Conservation (phyloP, 2,113 vertebrate species). For the Oplegnathus fasciatus region DNA sequence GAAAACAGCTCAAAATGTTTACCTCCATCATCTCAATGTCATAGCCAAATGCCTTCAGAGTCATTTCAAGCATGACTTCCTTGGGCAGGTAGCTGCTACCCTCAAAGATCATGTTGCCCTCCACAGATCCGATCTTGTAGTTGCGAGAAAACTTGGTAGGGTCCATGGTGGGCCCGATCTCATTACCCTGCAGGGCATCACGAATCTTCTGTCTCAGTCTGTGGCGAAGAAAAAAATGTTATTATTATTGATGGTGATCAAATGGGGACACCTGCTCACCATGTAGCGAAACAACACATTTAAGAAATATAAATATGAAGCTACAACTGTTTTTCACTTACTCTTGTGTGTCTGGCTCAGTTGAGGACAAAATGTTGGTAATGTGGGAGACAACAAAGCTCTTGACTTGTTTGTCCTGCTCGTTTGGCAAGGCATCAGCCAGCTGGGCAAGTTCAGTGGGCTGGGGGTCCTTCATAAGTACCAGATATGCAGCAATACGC, state of each 20-base stretch:
- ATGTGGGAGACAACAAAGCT: slow-evolving; percentile 93
- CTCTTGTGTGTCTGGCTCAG: slow-evolving; percentile 83
- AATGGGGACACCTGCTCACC: background rate
- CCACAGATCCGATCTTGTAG: slow-evolving; percentile 88
- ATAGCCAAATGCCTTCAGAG: slow-evolving; percentile 88
- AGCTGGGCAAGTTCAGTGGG: slow-evolving; percentile 85
- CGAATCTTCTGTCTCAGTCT: slow-evolving; percentile 88
- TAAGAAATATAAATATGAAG: background rate
- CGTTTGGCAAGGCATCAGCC: slow-evolving; percentile 77
- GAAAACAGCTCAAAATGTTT: slow-evolving; percentile 29
- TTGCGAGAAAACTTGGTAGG: slow-evolving; percentile 90
- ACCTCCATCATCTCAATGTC: slow-evolving; percentile 94
- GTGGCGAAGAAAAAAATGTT: background rate
- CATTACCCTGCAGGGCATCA: slow-evolving; percentile 85
- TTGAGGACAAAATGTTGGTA: slow-evolving; percentile 90
- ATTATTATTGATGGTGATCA: background rate
- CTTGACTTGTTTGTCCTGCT: slow-evolving; percentile 89
- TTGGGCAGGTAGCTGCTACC: slow-evolving; percentile 88
- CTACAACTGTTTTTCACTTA: slow-evolving; percentile 84
- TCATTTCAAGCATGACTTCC: slow-evolving; percentile 94
- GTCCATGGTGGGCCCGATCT: slow-evolving; percentile 84
- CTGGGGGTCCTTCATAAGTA: slow-evolving; percentile 91
- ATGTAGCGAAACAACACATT: background rate
- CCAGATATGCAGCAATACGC: slow-evolving; percentile 92
- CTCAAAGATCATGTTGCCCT: slow-evolving; percentile 94